These are phyloP conservation scores for Psephotus haematonotus DNA, from an alignment of 2,113 vertebrate species.

Conservation along the genomic window DNA sequence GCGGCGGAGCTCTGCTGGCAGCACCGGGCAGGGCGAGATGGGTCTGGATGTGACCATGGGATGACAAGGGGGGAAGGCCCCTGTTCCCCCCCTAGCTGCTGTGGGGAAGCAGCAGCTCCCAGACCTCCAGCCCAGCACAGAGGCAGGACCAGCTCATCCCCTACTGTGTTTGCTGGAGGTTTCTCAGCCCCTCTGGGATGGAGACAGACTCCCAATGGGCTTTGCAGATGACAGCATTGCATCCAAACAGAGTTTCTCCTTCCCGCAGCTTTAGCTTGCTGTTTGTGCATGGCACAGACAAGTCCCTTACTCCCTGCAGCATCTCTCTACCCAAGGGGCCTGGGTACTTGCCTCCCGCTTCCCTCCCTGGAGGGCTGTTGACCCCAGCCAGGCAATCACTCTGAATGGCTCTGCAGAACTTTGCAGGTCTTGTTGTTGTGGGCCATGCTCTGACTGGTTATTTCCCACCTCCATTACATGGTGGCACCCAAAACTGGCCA, in stretches of 20 bases:
- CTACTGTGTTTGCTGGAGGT: not conserved
- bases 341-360: rapidly evolving
- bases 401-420: not conserved
- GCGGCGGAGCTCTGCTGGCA: not conserved
- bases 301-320: not conserved
- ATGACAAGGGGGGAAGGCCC: rapidly evolving
- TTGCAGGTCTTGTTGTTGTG: not conserved
- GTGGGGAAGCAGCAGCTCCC: not conserved
- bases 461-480: not conserved
- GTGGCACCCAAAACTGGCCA: not conserved
- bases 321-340: not conserved
- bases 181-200: not conserved
- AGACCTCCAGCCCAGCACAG: not conserved
- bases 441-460: not conserved
- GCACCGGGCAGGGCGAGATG: not conserved
- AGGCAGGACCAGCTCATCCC: not conserved
- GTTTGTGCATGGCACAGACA: rapidly evolving
- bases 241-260: not conserved
- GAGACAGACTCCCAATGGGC: not conserved
- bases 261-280: not conserved
- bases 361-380: not conserved
- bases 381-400: not conserved
- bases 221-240: not conserved
- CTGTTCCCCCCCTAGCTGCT: not conserved
- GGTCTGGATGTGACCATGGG: not conserved